Evolutionary conservation across 2,888 invertebrate genomes (phyloP), one percentile per base, ranked within the genome.

Genomic region (Pecten maximus): DNA sequence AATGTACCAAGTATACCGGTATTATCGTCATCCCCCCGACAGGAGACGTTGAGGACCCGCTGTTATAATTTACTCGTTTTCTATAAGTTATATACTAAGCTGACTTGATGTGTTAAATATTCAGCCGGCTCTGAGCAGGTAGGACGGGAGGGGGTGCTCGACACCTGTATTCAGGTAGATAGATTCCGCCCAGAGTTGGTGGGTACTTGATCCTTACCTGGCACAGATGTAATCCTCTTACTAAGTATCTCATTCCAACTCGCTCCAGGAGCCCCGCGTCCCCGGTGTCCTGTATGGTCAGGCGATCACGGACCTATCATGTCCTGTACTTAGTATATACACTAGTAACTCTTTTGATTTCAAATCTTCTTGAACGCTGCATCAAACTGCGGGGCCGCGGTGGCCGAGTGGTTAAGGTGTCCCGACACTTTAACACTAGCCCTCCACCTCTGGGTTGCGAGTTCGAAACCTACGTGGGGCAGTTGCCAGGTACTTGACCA

Each of bases 81-180:
- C 35, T 28, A 35, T 74, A 0, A 6, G 74, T 35, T 74, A 10
- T 74, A 74, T 35, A 74, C 74, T 74, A 74, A 74, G 74, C 74
- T 1, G 74, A 10, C 74, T 74, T 0, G 74, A 74, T 28, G 16
- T 74, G 74, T 74, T 28, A 28, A 28, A 19, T 23, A 35, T 74
- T 23, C 8, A 12, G 2, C 19, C 12, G 6, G 3, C 74, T 74
- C 74, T 35, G 15, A 35, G 28, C 74, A 10, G 74, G 23, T 10
- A 74, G 74, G 74, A 74, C 74, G 35, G 74, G 74, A 74, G 74
- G 74, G 60, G 74, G 74, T 74, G 74, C 74, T 74, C 74, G 35
- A 74, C 35, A 15, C 74, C 23, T 74, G 35, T 35, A 35, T 74
- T 28, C 74, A 74, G 10, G 23, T n/a, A 48, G 19, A 12, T 48